Conservation (phyloP, 2,113 vertebrate genomes). For the Myodes glareolus region DNA sequence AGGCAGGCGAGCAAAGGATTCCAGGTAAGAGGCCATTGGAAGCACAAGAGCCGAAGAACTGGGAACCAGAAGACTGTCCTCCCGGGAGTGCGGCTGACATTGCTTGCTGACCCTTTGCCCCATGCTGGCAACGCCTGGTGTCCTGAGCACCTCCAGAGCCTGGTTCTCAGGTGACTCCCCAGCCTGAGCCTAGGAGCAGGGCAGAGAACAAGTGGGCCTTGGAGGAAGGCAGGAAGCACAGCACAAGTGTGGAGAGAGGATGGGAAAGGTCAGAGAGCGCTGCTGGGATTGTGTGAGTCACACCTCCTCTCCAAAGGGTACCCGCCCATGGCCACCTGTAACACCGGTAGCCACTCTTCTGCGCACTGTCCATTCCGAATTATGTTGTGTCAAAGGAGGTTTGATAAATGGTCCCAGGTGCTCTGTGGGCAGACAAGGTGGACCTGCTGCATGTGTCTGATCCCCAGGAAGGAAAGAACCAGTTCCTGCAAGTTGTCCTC, state of each 20-base stretch:
- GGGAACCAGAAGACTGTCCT: background rate
- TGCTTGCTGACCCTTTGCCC: background rate
- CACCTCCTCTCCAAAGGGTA: background rate
- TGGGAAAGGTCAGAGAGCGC: background rate
- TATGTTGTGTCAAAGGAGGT: background rate
- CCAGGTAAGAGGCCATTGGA: background rate
- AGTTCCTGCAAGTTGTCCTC: background rate
- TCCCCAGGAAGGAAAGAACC: background rate
- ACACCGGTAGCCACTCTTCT: background rate
- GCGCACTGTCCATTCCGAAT: background rate
- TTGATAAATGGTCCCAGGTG: background rate
- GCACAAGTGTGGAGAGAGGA: background rate
- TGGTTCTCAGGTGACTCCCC: background rate
- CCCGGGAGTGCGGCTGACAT: background rate
- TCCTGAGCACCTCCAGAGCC: background rate
- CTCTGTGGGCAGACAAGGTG: background rate
- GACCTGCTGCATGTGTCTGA: background rate
- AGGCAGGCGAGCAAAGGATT: conserved; percentile 49
- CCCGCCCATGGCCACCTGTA: background rate
- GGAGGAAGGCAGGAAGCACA: background rate
- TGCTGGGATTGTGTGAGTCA: background rate
- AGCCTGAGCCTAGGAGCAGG: background rate
- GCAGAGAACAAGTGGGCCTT: background rate
- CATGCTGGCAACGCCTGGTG: background rate
- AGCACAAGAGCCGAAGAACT: background rate